Evolutionary conservation across 2,113 vertebrate species (phyloP).

Genomic region (Promerops cafer): DNA sequence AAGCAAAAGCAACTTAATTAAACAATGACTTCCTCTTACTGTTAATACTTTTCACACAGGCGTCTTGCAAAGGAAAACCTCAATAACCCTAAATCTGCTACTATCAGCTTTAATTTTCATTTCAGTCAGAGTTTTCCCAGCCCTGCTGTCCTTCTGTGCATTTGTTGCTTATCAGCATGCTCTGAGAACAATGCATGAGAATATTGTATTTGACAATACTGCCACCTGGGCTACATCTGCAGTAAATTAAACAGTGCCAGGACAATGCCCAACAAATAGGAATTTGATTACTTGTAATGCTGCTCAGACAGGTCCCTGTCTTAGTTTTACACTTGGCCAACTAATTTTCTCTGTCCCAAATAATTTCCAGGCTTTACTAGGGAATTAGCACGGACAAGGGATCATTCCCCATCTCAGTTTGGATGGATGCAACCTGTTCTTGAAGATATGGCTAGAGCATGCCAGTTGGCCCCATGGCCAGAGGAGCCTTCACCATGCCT

Average conservation of each 20-base stretch:
- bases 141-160: background rate
- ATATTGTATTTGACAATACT: background rate
- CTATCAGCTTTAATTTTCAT: background rate
- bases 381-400: background rate
- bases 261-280: background rate
- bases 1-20: background rate
- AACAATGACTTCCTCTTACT: background rate
- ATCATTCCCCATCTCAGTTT: background rate
- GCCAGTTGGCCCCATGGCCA: background rate
- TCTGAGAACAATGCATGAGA: background rate
- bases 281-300: background rate
- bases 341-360: background rate
- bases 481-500: background rate
- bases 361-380: background rate
- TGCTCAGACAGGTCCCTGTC: background rate
- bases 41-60: background rate
- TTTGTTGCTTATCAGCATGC: background rate
- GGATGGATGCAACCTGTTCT: background rate
- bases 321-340: background rate
- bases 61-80: background rate
- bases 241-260: background rate
- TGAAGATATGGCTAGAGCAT: background rate
- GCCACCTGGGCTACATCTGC: background rate
- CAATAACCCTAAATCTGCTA: background rate
- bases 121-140: background rate